A percentile compares a stretch with the other conserved stretches of the same genome.
Evolutionary conservation across 2,888 invertebrate species (phyloP).

Genomic region (Drosophila acutilabella): DNA sequence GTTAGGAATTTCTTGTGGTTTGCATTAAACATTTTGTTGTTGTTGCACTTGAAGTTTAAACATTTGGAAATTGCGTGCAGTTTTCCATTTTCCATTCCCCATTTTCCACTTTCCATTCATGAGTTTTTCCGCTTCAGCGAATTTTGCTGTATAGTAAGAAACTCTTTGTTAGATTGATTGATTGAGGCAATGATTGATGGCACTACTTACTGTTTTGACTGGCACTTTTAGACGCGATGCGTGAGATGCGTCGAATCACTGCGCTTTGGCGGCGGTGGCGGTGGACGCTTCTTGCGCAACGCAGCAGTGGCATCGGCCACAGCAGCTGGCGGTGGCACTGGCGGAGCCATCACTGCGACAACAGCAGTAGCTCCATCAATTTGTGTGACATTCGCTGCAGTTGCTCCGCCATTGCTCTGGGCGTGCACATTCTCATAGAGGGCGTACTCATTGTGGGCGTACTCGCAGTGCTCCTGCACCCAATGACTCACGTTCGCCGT

Average conservation of each 20-base stretch:
- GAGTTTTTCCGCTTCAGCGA: background rate
- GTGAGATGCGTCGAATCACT: conserved; percentile 94
- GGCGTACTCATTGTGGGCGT: conserved; percentile 82
- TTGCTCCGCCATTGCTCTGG: conserved; percentile 49
- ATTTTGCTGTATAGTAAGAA: background rate
- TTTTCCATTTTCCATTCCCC: background rate
- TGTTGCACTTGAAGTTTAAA: background rate
- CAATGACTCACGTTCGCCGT: conserved; percentile 93
- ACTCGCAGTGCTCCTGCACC: conserved; percentile 93
- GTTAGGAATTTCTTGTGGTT: conserved; percentile 64
- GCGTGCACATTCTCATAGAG: conserved; percentile 91
- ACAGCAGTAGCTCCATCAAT: background rate
- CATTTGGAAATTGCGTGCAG: background rate
- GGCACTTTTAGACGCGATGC: conserved; percentile 80
- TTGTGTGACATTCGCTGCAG: background rate
- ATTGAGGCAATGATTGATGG: background rate
- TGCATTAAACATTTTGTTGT: conserved; percentile 39
- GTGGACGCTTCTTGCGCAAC: conserved; percentile 89
- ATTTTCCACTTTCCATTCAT: background rate
- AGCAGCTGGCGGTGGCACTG: conserved; percentile 53
- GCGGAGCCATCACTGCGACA: conserved; percentile 45
- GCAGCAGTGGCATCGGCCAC: conserved; percentile 60
- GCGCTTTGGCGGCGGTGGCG: conserved; percentile 95
- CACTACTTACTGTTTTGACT: conserved; percentile 3
- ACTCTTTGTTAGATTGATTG: background rate